Base-by-base conservation (phyloP, 2,797 vertebrate species). In the Lithobates sylvaticus region DNA sequence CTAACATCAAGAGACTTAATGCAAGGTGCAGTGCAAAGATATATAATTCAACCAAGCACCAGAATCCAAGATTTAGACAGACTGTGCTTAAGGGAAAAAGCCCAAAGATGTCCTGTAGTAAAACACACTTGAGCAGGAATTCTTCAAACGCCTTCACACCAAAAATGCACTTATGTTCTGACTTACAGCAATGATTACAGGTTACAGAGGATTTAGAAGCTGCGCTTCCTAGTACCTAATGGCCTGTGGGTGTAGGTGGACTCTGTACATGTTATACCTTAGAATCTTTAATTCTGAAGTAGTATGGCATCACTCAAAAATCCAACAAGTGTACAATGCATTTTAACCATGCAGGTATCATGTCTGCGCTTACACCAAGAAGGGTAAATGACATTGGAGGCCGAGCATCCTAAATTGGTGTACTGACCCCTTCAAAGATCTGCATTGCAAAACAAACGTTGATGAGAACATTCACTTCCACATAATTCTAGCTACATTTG, bases 101-200 rank as follows among this genome's bases (percentile, higher is more conserved):
- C 65, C 26, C 61, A 18, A 32, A 39, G 61, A 65, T 67, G 58
- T 27, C 61, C 58, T 44, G 26, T 13, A 44, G 36, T 34, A 65
- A 76, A 76, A 1, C 50, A 36, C 26, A 12, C 12, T 27, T 26
- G 26, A 26, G 10, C 32, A 5, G 21, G 32, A 42, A 67, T 67
- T n/a, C 39, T 47, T 69, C 16, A 44, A 18, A 44, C 21, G 39
- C n/a, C 65, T 77, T 61, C 27, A 34, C 10, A 39, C 32, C 3
- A 4, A 32, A 69, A 16, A 32, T 27, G 12, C 68, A 23, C 36
- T 70, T 50, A 47, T 70, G 27, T n/a, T 16, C 5, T 70, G 29
- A 69, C 16, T 47, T 42, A 71, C 78, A 71, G 78, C 13, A 29
- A n/a, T 34, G 10, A 78, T 27, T 44, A 36, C 36, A 78, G 75